These are phyloP conservation scores for Hylomyscus alleni DNA, from an alignment of 2,797 vertebrate genomes.

Conservation along the genomic window DNA sequence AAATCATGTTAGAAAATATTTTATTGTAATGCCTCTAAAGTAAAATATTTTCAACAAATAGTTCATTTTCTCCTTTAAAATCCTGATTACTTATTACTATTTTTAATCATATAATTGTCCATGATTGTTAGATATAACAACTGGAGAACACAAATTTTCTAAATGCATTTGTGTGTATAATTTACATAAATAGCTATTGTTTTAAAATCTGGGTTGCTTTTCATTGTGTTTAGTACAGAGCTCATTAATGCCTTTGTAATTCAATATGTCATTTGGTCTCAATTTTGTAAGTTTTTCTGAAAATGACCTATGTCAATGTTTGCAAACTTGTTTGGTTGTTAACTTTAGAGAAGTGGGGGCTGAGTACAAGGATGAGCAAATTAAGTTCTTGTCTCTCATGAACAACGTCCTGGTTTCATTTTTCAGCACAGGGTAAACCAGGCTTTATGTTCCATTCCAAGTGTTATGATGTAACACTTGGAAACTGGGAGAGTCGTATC, in stretches of 20 bases:
- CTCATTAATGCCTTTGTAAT: neutral
- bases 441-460: neutral
- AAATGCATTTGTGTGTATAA: neutral
- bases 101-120: neutral
- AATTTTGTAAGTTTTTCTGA: neutral
- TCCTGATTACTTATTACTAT: too few species aligned
- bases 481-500: neutral
- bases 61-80: neutral
- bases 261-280: neutral
- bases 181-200: neutral
- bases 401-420: neutral
- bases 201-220: neutral
- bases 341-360: neutral
- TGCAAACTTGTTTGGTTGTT: neutral
- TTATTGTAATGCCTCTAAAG: neutral
- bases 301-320: neutral
- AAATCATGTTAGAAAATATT: neutral
- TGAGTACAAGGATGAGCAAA: neutral
- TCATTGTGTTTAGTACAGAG: neutral
- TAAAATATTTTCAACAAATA: neutral
- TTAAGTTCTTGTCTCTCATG: neutral
- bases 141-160: neutral
- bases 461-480: neutral
- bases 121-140: neutral
- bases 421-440: neutral